A percentile compares a stretch with the other conserved stretches of the same genome.
phyloP scores from a whole-genome alignment of 2,113 vertebrate genomes.

The Dromiciops gliroides region DNA sequence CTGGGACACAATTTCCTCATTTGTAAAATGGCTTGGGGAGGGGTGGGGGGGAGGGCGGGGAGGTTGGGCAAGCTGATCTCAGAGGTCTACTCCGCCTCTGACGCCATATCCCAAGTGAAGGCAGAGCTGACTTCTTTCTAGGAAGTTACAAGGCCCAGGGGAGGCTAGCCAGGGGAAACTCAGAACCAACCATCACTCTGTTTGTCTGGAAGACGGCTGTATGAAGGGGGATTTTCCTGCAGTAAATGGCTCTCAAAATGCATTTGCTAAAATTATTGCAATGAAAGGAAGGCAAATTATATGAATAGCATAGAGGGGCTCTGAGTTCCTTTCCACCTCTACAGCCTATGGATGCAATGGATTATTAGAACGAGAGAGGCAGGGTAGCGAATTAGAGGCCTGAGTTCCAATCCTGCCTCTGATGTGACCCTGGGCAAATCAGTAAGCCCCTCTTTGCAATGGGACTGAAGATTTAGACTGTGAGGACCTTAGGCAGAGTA shows the following conservation, averaged over 20 bases:
- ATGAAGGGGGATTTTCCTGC: not conserved
- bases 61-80: not conserved
- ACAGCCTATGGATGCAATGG: fast-evolving
- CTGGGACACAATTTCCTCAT: not conserved
- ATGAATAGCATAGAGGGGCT: not conserved
- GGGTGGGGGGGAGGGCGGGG: too few species aligned
- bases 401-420: not conserved
- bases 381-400: not conserved
- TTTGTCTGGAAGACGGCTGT: not conserved
- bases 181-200: not conserved
- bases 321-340: not conserved
- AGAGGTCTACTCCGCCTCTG: not conserved
- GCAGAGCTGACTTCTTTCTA: not conserved
- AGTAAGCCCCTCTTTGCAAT: not conserved
- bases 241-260: not conserved
- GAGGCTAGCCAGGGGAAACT: not conserved
- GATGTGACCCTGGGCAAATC: too few species aligned
- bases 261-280: not conserved
- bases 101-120: not conserved
- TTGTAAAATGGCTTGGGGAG: not conserved
- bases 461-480: not conserved
- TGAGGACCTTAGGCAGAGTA: not conserved
- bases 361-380: not conserved
- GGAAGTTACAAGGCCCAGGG: not conserved
- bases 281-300: not conserved